phyloP scores from a whole-genome alignment of 1,140 invertebrate genomes.

The Araneus ventricosus region DNA sequence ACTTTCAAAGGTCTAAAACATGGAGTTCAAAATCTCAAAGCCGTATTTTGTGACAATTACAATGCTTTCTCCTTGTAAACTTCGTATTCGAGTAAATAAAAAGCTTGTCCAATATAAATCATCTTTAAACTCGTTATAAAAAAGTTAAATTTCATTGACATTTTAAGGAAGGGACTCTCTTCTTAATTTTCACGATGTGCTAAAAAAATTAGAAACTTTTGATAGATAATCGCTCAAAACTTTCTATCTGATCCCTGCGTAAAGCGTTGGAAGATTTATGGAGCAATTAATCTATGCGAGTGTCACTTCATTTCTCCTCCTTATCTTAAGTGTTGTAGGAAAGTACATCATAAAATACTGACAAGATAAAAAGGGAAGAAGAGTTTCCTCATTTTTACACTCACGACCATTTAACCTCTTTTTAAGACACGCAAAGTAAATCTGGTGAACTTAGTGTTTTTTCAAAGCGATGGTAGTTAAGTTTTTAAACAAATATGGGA shows the following conservation, averaged over 20 bases:
- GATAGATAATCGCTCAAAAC: neutral
- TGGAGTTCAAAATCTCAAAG: too few species aligned
- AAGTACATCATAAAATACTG: conserved; percentile 30
- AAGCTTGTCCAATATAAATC: too few species aligned
- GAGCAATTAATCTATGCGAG: neutral
- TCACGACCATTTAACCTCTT: neutral
- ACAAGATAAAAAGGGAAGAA: conserved; percentile 22
- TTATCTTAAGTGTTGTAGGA: conserved; percentile 40
- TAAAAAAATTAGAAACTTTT: neutral
- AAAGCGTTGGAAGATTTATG: neutral
- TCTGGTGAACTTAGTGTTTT: neutral
- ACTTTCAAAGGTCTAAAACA: too few species aligned
- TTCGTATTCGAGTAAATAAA: too few species aligned
- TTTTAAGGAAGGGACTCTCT: neutral
- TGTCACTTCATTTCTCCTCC: conserved; percentile 28
- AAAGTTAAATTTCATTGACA: too few species aligned
- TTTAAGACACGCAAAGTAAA: neutral
- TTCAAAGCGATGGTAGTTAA: too few species aligned
- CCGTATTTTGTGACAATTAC: too few species aligned
- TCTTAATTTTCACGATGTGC: neutral
- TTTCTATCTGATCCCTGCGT: neutral
- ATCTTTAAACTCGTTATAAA: too few species aligned
- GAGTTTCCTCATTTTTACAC: conserved; percentile 5
- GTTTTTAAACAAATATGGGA: too few species aligned
- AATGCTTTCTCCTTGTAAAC: too few species aligned